Evolutionary conservation across 2,797 vertebrate genomes (phyloP).

Genomic region (Odontamblyopus lacepedii): DNA sequence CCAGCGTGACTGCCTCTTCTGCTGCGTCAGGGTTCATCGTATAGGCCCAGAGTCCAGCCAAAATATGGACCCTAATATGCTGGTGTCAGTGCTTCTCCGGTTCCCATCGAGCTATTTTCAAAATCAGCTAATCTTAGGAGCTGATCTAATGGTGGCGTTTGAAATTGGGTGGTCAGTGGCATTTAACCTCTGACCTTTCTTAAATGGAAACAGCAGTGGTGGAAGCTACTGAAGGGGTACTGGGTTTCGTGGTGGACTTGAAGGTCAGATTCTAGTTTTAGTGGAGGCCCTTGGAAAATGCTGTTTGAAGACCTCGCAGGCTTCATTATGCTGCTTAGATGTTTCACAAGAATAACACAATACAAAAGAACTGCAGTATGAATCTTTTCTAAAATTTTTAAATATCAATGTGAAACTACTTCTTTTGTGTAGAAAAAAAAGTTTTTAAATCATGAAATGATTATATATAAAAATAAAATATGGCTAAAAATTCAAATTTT

Average conservation of each 20-base stretch:
- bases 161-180: constrained; percentile 4
- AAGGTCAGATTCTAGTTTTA: constrained; percentile 1
- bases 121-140: constrained; percentile 16
- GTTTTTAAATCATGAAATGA: no score
- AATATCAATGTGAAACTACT: no score
- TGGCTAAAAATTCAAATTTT: no score
- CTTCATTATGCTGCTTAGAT: no score
- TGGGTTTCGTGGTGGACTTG: neutral
- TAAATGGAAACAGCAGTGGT: constrained; percentile 30
- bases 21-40: constrained; percentile 46
- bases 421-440: no score
- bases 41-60: constrained; percentile 1
- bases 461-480: no score
- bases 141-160: constrained; percentile 15
- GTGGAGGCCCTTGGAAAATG: neutral
- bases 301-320: neutral
- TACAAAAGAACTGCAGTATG: no score
- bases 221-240: neutral
- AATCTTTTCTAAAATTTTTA: no score
- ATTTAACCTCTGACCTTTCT: constrained; percentile 32
- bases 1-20: constrained; percentile 52
- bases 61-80: constrained; percentile 22
- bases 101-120: constrained; percentile 1
- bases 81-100: constrained; percentile 9
- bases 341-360: no score